These are phyloP conservation scores for Fissipunctia ypsillon DNA, from an alignment of 2,888 invertebrate species.

Conservation along the genomic window DNA sequence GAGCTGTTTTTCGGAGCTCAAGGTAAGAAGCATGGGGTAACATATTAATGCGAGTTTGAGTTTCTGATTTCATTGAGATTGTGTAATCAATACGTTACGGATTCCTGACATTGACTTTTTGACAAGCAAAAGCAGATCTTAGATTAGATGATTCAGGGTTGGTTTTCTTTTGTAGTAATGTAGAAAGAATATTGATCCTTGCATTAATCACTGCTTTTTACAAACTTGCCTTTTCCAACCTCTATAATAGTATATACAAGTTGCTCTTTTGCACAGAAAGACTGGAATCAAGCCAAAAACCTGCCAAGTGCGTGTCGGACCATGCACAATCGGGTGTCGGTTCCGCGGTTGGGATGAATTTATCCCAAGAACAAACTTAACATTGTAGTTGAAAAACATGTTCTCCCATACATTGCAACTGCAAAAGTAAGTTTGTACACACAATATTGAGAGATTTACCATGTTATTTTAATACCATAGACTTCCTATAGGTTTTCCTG, in stretches of 20 bases:
- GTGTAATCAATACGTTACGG: slow-evolving; percentile 3
- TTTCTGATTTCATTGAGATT: slow-evolving; percentile 33
- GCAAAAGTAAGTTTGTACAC: too few relatives aligned
- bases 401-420: too few relatives aligned
- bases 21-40: not conserved
- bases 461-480: too few relatives aligned
- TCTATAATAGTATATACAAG: not conserved
- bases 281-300: not conserved
- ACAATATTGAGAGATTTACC: too few relatives aligned
- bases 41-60: slow-evolving; percentile 8
- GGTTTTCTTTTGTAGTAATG: not conserved
- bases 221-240: not conserved
- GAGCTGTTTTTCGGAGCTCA: slow-evolving; percentile 41
- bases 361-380: too few relatives aligned
- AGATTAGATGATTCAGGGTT: not conserved
- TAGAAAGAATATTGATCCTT: not conserved
- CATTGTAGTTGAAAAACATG: too few relatives aligned
- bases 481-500: too few relatives aligned
- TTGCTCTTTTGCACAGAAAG: not conserved
- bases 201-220: not conserved
- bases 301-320: too few relatives aligned
- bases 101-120: not conserved
- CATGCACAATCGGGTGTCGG: too few relatives aligned
- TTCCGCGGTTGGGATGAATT: too few relatives aligned
- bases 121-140: not conserved